These are phyloP conservation scores for Lepidochrysops patricia DNA, from an alignment of 2,888 invertebrate species.

Conservation along the genomic window DNA sequence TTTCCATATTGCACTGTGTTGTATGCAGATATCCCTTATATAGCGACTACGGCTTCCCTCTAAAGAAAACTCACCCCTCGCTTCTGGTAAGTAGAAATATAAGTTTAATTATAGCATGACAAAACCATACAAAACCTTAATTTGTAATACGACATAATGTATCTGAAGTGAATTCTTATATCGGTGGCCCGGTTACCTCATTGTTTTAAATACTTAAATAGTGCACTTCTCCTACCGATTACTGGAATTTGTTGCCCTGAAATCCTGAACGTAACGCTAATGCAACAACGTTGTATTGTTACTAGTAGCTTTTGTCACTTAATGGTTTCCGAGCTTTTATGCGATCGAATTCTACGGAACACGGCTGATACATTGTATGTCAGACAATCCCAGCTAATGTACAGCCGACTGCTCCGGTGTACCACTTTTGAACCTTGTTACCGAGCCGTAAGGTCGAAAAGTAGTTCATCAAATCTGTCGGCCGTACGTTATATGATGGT, in stretches of 20 bases:
- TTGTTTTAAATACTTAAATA: background rate
- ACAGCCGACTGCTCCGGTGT: too few relatives aligned
- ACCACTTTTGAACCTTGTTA: too few relatives aligned
- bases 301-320: slow-evolving; percentile 21
- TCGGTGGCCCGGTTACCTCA: background rate
- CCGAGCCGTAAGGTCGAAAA: too few relatives aligned
- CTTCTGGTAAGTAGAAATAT: too few relatives aligned
- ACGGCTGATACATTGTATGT: background rate
- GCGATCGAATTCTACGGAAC: slow-evolving; percentile 14
- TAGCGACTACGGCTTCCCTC: too few relatives aligned
- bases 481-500: background rate
- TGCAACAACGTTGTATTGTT: slow-evolving; percentile 21
- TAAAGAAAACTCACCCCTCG: too few relatives aligned
- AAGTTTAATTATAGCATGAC: too few relatives aligned
- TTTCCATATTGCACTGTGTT: too few relatives aligned
- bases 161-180: background rate
- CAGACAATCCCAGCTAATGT: background rate
- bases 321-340: slow-evolving; percentile 21
- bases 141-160: background rate
- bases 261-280: slow-evolving; percentile 19
- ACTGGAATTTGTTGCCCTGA: slow-evolving; percentile 23
- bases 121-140: too few relatives aligned
- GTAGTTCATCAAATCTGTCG: too few relatives aligned
- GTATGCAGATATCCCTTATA: too few relatives aligned
- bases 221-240: slow-evolving; percentile 19